Percentiles rank a stretch among this genome's conserved stretches.
phyloP scores from a whole-genome alignment of 2,797 vertebrate species.

The Coregonus suidteri region DNA sequence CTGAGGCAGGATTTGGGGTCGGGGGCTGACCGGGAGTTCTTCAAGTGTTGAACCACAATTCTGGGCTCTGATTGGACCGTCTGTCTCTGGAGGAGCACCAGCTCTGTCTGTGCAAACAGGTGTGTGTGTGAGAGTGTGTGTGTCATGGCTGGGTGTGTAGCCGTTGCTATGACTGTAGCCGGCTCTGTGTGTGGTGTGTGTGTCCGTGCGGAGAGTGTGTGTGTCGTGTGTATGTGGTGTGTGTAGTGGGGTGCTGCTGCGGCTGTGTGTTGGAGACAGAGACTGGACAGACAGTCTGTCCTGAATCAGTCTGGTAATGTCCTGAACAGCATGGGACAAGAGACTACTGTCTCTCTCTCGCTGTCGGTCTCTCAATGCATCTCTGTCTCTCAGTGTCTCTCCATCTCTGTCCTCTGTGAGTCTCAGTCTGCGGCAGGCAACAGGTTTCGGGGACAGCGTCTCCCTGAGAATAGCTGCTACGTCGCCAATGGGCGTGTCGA shows the following conservation, averaged over 20 bases:
- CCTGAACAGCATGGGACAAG: slow-evolving; percentile 78
- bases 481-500: slow-evolving; percentile 78
- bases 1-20: slow-evolving; percentile 32
- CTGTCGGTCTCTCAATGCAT: slow-evolving; percentile 64
- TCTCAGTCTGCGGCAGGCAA: slow-evolving; percentile 83
- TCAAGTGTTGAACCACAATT: slow-evolving; percentile 82
- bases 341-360: slow-evolving; percentile 67
- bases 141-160: slow-evolving; percentile 65
- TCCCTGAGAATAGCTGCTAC: slow-evolving; percentile 62
- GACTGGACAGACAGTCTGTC: slow-evolving; percentile 81
- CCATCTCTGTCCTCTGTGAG: slow-evolving; percentile 76
- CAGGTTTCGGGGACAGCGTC: slow-evolving; percentile 79
- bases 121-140: slow-evolving; percentile 65
- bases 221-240: slow-evolving; percentile 72
- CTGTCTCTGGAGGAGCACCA: slow-evolving; percentile 52
- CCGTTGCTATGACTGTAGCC: slow-evolving; percentile 21
- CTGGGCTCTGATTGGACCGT: slow-evolving; percentile 68
- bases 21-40: slow-evolving; percentile 70
- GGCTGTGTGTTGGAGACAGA: slow-evolving; percentile 65
- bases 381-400: slow-evolving; percentile 48
- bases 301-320: slow-evolving; percentile 82
- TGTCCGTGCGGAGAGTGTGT: slow-evolving; percentile 73
- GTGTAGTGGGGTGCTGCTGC: slow-evolving; percentile 65
- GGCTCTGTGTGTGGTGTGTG: slow-evolving; percentile 50
- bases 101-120: slow-evolving; percentile 79